Evolutionary conservation across 2,888 invertebrate genomes (phyloP), one percentile per base, ranked within the genome.

Genomic region (Alcis repandata): DNA sequence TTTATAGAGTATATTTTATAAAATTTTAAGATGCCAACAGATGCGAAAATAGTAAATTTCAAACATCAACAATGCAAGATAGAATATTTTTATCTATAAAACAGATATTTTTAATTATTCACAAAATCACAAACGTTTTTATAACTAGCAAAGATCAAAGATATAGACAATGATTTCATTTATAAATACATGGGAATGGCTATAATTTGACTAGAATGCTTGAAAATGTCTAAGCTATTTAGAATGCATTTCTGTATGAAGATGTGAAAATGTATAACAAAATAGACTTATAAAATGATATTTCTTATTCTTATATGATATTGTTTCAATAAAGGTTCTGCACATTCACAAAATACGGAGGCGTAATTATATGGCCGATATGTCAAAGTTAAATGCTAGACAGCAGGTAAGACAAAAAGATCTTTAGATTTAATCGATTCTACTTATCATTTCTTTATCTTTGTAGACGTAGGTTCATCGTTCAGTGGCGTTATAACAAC

Each of bases 401-500:
- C n/a, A n/a, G n/a, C n/a, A n/a, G n/a, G n/a, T n/a, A n/a, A n/a
- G n/a, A n/a, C n/a, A n/a, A n/a, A n/a, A n/a, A n/a, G n/a, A n/a
- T n/a, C n/a, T n/a, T n/a, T n/a, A n/a, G n/a, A n/a, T n/a, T n/a
- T n/a, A n/a, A n/a, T n/a, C n/a, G n/a, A n/a, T n/a, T 32, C 20
- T 10, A 7, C 11, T 67, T 68, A 61, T 73, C 73, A 72, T 71
- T 80, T 77, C 76, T 84, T 79, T 72, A 76, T 79, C 51, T 77
- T 84, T 76, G 63, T 71, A 63, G 72, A 75, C n/a, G 79, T 70
- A 57, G 81, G 70, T 70, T 85, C 84, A 49, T 88, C 89, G 57
- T 86, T 87, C 38, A 88, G 68, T n/a, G 91, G 90, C 27, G 89
- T 87, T 22, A 85, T 77, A 2, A 87, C 87, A 33, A 93, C 88